These are phyloP conservation scores for Melinopterus prodromus DNA, from an alignment of 2,888 invertebrate species.

Conservation along the genomic window DNA sequence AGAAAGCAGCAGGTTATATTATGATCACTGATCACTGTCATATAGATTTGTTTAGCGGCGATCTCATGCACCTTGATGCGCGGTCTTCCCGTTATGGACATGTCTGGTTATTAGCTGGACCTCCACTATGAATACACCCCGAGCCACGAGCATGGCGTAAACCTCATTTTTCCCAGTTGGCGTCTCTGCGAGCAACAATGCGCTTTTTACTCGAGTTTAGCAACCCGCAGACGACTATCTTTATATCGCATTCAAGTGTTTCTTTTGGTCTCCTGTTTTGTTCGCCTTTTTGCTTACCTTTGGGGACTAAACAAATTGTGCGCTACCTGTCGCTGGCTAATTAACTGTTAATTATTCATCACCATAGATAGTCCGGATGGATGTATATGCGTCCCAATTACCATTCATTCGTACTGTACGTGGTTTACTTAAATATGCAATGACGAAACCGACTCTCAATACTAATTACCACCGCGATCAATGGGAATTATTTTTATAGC, in stretches of 20 bases:
- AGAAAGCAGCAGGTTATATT: not conserved
- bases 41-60: conserved; percentile 28
- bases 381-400: not conserved
- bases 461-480: not conserved
- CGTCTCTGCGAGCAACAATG: not conserved
- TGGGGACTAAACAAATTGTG: not conserved
- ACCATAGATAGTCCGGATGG: not conserved
- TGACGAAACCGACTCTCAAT: not conserved
- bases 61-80: conserved; percentile 27
- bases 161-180: not conserved
- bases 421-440: not conserved
- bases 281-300: not conserved
- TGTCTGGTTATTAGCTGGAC: conserved; percentile 41
- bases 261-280: not conserved
- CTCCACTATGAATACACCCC: conserved; percentile 36
- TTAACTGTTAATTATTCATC: not conserved
- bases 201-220: not conserved
- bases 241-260: not conserved
- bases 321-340: not conserved
- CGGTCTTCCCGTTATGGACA: conserved; percentile 28
- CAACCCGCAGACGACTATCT: not conserved
- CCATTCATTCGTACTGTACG: not conserved
- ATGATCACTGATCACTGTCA: conserved; percentile 6
- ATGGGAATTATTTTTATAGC: conserved; percentile 4
- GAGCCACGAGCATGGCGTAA: not conserved